Conservation (phyloP, 2,888 invertebrate genomes). For the Oligia latruncula region DNA sequence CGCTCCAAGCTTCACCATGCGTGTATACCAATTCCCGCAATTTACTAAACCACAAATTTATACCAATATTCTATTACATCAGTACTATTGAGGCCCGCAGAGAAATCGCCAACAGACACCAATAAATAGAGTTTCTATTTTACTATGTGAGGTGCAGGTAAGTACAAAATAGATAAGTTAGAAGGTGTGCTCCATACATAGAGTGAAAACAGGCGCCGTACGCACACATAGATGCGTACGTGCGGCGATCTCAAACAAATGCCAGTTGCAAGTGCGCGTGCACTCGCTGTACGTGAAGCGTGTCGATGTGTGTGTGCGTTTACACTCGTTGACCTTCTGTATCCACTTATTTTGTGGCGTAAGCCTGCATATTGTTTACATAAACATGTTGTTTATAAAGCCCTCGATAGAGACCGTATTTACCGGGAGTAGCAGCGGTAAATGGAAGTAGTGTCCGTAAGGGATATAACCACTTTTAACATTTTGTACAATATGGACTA, state of each 20-base stretch:
- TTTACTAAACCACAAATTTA: conserved; percentile 24
- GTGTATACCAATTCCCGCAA: background rate
- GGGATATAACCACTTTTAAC: conserved; percentile 13
- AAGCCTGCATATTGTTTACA: conserved; percentile 43
- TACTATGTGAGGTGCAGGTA: conserved; percentile 34
- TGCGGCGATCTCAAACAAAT: background rate
- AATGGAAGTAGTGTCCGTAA: conserved; percentile 22
- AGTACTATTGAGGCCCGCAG: conserved; percentile 18
- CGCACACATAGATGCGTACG: too few relatives aligned
- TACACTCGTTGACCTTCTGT: background rate
- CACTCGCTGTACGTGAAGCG: background rate
- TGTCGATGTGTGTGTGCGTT: background rate
- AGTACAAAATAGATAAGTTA: background rate
- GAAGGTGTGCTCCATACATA: background rate
- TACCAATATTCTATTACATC: conserved; percentile 9
- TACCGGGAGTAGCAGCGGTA: conserved; percentile 15
- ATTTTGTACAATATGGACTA: conserved; percentile 3
- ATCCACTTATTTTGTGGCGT: background rate
- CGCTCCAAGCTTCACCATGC: conserved; percentile 3
- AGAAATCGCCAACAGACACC: conserved; percentile 25
- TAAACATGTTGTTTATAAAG: conserved; percentile 44
- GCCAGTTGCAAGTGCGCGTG: background rate
- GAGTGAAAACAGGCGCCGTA: background rate
- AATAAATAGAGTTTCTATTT: conserved; percentile 52
- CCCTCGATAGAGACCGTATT: conserved; percentile 36